These are phyloP conservation scores for Blastobasis adustella DNA, from an alignment of 2,888 invertebrate species.

Conservation along the genomic window DNA sequence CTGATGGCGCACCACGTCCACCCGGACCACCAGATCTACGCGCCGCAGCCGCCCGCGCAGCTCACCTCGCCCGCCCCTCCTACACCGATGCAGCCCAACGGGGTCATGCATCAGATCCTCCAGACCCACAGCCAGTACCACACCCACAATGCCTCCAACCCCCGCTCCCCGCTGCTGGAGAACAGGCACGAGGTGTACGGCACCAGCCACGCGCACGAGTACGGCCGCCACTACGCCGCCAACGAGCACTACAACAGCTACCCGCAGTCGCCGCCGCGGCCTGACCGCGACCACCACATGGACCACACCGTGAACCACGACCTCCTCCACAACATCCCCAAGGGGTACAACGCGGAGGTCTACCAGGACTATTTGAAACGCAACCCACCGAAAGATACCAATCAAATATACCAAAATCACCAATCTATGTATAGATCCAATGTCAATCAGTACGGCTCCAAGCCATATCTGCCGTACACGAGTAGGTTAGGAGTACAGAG, in stretches of 20 bases:
- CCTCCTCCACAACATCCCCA: conserved; percentile 58
- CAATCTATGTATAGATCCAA: conserved; percentile 65
- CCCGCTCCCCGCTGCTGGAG: conserved; percentile 66
- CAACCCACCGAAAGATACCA: conserved; percentile 73
- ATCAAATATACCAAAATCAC: conserved; percentile 74
- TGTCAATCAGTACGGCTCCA: conserved; percentile 62
- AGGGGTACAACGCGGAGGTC: conserved; percentile 75
- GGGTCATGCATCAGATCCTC: conserved; percentile 71
- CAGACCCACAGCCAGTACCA: conserved; percentile 67
- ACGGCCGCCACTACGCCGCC: conserved; percentile 70
- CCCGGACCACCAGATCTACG: conserved; percentile 65
- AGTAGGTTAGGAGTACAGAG: conserved; percentile 71
- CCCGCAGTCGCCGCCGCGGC: conserved; percentile 62
- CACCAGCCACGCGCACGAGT: conserved; percentile 69
- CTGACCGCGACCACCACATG: conserved; percentile 57
- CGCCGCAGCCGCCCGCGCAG: conserved; percentile 59
- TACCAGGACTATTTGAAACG: conserved; percentile 73
- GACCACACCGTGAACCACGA: conserved; percentile 66
- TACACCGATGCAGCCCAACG: conserved; percentile 51
- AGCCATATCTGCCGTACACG: conserved; percentile 68
- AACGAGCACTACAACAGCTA: conserved; percentile 70
- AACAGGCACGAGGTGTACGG: conserved; percentile 75
- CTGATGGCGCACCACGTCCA: conserved; percentile 67
- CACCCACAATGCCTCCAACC: conserved; percentile 63
- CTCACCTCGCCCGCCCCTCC: conserved; percentile 23